phyloP scores from a whole-genome alignment of 2,797 vertebrate genomes.

The Leptoclinus maculatus region DNA sequence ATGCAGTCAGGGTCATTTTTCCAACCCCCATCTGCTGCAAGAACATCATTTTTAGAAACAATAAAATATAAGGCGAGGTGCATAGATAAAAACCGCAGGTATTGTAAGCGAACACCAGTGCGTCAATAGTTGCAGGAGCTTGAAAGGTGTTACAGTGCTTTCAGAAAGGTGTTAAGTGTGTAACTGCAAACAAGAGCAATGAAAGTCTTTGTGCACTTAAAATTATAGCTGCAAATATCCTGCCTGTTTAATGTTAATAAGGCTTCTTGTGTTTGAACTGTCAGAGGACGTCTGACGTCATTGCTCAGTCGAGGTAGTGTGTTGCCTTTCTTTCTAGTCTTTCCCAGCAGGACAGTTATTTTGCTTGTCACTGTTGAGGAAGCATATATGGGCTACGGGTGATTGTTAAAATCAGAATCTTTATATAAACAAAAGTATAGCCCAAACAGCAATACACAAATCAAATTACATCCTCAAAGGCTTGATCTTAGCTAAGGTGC shows the following conservation, averaged over 20 bases:
- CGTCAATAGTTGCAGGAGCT: slow-evolving; percentile 42
- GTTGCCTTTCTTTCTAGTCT: slow-evolving; percentile 10
- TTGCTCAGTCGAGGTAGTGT: slow-evolving; percentile 3
- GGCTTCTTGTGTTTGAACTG: slow-evolving; percentile 28
- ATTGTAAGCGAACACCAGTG: slow-evolving; percentile 36
- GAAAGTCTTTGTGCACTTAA: background rate
- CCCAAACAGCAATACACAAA: background rate
- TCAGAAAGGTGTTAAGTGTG: slow-evolving; percentile 43
- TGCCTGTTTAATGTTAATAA: slow-evolving; percentile 44
- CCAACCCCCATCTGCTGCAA: slow-evolving; percentile 45
- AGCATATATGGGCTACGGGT: slow-evolving; percentile 11
- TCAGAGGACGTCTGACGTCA: slow-evolving; percentile 26
- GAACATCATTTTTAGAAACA: slow-evolving; percentile 75
- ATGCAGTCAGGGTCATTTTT: slow-evolving; percentile 62
- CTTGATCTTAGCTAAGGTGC: too few relatives aligned
- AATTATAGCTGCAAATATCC: slow-evolving; percentile 5
- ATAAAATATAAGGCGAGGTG: slow-evolving; percentile 67
- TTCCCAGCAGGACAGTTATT: slow-evolving; percentile 16
- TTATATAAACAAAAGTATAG: slow-evolving; percentile 22
- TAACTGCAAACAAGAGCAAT: slow-evolving; percentile 25
- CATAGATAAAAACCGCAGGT: slow-evolving; percentile 61
- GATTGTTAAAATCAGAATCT: slow-evolving; percentile 11
- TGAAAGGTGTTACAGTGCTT: slow-evolving; percentile 36
- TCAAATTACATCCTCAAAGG: background rate
- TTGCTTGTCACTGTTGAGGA: slow-evolving; percentile 19